Conservation (phyloP, 2,888 invertebrate genomes). For the Trypoxylon attenuatum region DNA sequence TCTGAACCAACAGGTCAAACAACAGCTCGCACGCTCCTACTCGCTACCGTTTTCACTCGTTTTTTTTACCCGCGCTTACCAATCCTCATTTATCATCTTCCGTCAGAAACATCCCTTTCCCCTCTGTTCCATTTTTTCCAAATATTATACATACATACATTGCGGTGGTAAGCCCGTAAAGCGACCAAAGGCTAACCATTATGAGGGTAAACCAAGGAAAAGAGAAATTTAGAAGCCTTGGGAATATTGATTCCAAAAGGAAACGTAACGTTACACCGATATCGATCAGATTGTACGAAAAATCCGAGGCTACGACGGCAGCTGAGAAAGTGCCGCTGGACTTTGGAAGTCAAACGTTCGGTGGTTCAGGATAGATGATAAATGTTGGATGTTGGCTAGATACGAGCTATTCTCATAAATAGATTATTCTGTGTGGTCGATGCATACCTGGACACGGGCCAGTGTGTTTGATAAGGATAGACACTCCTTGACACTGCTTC, state of each 20-base stretch:
- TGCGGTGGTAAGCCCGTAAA: no score
- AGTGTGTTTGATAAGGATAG: constrained; percentile 83
- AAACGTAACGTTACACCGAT: no score
- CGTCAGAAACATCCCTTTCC: no score
- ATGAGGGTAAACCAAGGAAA: no score
- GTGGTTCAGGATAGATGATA: not conserved
- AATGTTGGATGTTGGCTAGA: constrained; percentile 10
- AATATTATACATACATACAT: no score
- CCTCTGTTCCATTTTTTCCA: no score
- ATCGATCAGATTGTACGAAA: no score
- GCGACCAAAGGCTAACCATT: no score
- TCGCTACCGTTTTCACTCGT: not conserved
- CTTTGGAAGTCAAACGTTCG: not conserved
- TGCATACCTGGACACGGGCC: constrained; percentile 83
- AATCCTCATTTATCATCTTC: no score
- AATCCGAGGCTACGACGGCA: not conserved
- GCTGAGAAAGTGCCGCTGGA: not conserved
- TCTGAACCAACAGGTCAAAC: constrained; percentile 60
- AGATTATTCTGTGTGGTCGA: not conserved
- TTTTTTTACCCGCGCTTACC: no score
- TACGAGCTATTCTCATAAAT: not conserved
- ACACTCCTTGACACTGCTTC: constrained; percentile 85
- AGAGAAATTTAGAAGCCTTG: no score
- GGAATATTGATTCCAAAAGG: no score
- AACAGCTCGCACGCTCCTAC: constrained; percentile 13